Evolutionary conservation across 2,888 invertebrate species (phyloP).

Genomic region (Chromoteleia sp.): DNA sequence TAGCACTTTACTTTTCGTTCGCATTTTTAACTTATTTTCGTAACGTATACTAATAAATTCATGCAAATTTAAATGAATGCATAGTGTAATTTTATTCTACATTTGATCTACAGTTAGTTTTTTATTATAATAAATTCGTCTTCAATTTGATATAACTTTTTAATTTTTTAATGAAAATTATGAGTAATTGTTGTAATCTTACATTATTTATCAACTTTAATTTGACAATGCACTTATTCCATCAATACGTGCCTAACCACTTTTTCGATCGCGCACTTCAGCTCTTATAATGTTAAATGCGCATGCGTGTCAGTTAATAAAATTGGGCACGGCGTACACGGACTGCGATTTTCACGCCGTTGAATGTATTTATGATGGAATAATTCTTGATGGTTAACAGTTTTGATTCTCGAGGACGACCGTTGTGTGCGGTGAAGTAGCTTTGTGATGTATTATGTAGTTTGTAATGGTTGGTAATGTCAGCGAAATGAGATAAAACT

Average conservation of each 20-base stretch:
- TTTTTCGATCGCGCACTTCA: conserved; percentile 2
- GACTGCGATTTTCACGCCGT: conserved; percentile 48
- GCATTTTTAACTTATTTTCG: no score
- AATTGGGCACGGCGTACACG: conserved; percentile 16
- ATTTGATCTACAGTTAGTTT: no score
- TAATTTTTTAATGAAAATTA: no score
- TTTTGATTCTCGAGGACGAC: conserved; percentile 35
- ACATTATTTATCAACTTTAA: no score
- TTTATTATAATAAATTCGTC: no score
- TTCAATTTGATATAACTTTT: no score
- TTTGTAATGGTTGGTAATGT: conserved; percentile 40
- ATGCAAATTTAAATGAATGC: no score
- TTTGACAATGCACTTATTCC: neutral
- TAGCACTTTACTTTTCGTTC: no score
- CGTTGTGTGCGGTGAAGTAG: conserved; percentile 30
- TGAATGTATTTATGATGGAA: conserved; percentile 55
- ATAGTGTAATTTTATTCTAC: no score
- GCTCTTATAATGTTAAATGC: conserved; percentile 29
- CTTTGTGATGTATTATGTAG: conserved; percentile 42
- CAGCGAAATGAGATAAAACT: conserved; percentile 38
- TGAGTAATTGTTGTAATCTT: no score
- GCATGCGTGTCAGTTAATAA: conserved; percentile 44
- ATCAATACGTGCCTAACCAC: neutral
- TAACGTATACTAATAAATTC: no score
- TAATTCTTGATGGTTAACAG: conserved; percentile 43